These are phyloP conservation scores for Lepidurus packardi DNA, from an alignment of 1,140 invertebrate species.

Conservation along the genomic window DNA sequence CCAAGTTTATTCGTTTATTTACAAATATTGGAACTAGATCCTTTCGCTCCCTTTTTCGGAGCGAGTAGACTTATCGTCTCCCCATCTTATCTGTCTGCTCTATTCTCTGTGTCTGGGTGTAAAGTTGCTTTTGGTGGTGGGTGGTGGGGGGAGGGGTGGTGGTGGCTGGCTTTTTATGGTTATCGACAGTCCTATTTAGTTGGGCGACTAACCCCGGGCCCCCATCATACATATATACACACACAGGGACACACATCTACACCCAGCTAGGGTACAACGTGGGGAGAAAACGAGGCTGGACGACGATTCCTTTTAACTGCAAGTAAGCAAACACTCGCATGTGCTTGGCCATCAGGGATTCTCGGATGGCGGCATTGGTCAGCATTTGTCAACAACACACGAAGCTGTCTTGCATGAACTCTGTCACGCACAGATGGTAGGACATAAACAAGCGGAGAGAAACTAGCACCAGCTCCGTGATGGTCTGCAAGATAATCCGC, in stretches of 20 bases:
- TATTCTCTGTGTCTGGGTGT: background rate
- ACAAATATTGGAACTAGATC: conserved; percentile 4
- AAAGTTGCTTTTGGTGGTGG: background rate
- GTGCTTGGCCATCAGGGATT: conserved; percentile 17
- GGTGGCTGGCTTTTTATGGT: background rate
- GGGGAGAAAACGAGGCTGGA: background rate
- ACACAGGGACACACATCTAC: background rate
- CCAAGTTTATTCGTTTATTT: background rate
- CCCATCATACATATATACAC: background rate
- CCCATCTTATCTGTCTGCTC: background rate
- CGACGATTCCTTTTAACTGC: background rate
- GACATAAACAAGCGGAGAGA: conserved; percentile 13
- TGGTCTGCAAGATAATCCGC: background rate
- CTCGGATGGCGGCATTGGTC: conserved; percentile 6
- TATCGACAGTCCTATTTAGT: background rate
- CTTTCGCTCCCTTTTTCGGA: background rate
- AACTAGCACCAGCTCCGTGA: background rate
- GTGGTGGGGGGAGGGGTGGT: too few species aligned
- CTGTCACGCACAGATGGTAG: conserved; percentile 20
- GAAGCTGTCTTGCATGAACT: conserved; percentile 21
- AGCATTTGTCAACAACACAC: conserved; percentile 21
- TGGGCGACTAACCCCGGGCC: background rate
- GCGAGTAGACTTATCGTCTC: background rate
- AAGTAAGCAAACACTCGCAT: conserved; percentile 18
- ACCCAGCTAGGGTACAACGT: background rate